phyloP scores from a whole-genome alignment of 2,888 invertebrate species.

The Campoplex capitator region DNA sequence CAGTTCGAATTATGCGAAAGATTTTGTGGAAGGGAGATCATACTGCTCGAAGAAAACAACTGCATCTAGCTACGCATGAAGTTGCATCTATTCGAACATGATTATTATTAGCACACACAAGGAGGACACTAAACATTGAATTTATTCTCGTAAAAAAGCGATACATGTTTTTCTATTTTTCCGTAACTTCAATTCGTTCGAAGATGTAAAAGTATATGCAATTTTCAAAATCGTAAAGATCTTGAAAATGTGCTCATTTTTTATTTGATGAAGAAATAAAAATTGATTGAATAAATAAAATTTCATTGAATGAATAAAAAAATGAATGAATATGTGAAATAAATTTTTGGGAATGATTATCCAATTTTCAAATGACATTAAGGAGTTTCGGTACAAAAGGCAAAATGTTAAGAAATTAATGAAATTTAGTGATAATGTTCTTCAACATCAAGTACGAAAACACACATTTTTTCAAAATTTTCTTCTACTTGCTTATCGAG shows the following conservation, averaged over 20 bases:
- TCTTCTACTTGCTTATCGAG: too few relatives aligned
- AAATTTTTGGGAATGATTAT: background rate
- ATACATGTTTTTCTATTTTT: constrained; percentile 15
- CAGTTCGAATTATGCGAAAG: constrained; percentile 39
- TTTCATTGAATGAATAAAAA: too few relatives aligned
- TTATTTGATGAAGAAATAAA: background rate
- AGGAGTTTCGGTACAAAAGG: too few relatives aligned
- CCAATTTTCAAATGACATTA: background rate
- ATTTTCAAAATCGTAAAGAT: background rate
- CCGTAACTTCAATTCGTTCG: background rate
- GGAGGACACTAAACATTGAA: constrained; percentile 33
- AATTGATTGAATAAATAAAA: too few relatives aligned
- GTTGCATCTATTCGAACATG: background rate
- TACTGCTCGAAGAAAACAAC: constrained; percentile 37
- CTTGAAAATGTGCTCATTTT: background rate
- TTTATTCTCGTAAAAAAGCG: constrained; percentile 9
- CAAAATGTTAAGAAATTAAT: too few relatives aligned
- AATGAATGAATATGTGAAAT: too few relatives aligned
- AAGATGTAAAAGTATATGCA: background rate
- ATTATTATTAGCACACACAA: constrained; percentile 15
- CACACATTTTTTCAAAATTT: too few relatives aligned
- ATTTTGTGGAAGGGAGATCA: background rate
- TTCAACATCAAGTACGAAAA: too few relatives aligned
- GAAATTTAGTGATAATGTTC: too few relatives aligned
- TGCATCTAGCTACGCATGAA: constrained; percentile 30